phyloP scores from a whole-genome alignment of 2,113 vertebrate species.

The Cisticola juncidis region DNA sequence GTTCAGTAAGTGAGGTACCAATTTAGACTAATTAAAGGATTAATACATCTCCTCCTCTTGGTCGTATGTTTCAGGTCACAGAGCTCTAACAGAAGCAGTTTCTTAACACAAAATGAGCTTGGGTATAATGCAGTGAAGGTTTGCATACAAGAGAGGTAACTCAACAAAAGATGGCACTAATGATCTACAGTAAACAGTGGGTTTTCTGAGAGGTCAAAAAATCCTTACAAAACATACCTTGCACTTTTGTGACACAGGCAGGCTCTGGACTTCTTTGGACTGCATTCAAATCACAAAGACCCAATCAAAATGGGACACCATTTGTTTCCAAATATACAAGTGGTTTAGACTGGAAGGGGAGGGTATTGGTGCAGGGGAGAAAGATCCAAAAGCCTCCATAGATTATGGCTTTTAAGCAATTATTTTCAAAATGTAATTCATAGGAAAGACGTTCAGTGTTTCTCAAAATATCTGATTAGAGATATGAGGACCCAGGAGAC shows the following conservation, averaged over 20 bases:
- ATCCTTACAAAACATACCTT: neutral
- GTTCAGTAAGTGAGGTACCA: neutral
- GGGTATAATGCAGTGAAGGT: neutral
- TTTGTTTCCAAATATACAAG: neutral
- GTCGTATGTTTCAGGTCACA: neutral
- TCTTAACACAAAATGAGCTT: neutral
- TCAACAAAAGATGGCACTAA: neutral
- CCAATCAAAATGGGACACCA: neutral
- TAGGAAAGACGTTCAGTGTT: neutral
- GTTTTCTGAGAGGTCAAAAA: neutral
- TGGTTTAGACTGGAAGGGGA: fast-evolving
- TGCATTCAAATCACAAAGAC: neutral
- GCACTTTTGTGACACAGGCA: neutral
- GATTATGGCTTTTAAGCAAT: neutral
- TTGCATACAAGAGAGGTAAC: neutral
- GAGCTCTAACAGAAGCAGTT: neutral
- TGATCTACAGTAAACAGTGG: neutral
- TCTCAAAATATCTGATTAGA: neutral
- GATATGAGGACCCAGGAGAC: neutral
- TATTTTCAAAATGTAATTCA: neutral
- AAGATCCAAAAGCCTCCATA: neutral
- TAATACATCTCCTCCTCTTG: neutral
- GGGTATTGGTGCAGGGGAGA: neutral
- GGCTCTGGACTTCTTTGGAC: neutral
- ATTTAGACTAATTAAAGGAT: neutral